Percentiles rank a stretch among this genome's conserved stretches.
phyloP scores from a whole-genome alignment of 2,888 invertebrate genomes.

The Smittia aterrima region DNA sequence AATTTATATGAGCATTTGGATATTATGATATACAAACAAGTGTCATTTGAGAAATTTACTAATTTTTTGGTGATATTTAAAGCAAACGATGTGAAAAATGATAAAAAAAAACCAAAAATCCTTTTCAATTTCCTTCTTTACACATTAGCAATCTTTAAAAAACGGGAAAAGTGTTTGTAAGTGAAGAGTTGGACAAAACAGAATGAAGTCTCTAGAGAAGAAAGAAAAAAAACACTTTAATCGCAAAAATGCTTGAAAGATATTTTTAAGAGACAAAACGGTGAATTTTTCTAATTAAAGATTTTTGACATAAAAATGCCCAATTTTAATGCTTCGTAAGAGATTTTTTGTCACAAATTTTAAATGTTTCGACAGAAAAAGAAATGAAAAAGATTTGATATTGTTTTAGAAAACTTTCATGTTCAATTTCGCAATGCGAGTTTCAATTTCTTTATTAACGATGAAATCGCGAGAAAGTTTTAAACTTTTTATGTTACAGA shows the following conservation, averaged over 20 bases:
- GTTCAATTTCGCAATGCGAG: background rate
- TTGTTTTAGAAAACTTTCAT: background rate
- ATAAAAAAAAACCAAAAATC: background rate
- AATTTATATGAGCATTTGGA: conserved; percentile 32
- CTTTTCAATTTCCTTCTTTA: background rate
- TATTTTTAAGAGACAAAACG: conserved; percentile 9
- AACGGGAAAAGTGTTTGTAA: background rate
- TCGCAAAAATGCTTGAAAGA: conserved; percentile 11
- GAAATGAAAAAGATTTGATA: background rate
- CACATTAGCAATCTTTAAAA: background rate
- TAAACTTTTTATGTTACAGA: background rate
- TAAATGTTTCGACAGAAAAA: background rate
- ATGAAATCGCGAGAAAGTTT: background rate
- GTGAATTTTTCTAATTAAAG: conserved; percentile 9
- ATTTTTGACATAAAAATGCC: conserved; percentile 13
- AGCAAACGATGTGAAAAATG: background rate
- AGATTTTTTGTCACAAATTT: conserved; percentile 12
- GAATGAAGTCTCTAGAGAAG: too few relatives aligned
- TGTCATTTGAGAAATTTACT: conserved; percentile 25
- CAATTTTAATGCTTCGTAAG: conserved; percentile 1
- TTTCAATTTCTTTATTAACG: background rate
- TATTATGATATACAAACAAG: conserved; percentile 22
- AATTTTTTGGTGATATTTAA: conserved; percentile 14
- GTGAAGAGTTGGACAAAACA: background rate
- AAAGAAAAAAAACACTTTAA: background rate